Conservation (phyloP, 2,797 vertebrate species). For the Characodon lateralis region DNA sequence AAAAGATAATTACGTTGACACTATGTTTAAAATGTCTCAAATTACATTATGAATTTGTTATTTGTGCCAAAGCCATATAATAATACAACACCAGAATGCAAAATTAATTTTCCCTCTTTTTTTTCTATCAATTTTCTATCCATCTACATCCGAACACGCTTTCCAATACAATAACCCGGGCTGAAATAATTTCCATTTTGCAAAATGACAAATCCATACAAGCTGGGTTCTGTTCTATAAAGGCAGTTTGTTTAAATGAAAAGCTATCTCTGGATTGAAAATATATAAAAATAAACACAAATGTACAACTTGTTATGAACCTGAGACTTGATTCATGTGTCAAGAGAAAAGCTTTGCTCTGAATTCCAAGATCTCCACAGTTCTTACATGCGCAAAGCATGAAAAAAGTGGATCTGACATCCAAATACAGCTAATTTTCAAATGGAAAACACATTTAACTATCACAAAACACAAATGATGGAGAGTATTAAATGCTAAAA, state of each 20-base stretch:
- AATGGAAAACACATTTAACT: background rate
- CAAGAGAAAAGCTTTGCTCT: background rate
- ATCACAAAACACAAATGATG: background rate
- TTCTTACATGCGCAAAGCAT: background rate
- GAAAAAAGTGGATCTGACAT: background rate
- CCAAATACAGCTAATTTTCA: background rate
- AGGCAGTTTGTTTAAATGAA: conserved; percentile 37
- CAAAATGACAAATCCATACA: conserved; percentile 42
- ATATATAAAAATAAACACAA: conserved; percentile 36
- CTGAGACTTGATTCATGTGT: background rate
- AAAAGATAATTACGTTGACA: conserved; percentile 5
- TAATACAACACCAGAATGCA: conserved; percentile 11
- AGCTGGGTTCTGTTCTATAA: conserved; percentile 27
- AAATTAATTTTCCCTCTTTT: conserved; percentile 7
- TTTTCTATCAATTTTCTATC: background rate
- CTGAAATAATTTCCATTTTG: conserved; percentile 48
- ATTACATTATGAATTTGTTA: conserved; percentile 25
- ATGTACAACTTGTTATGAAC: background rate
- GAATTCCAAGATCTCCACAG: background rate
- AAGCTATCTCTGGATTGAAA: conserved; percentile 40
- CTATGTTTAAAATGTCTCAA: background rate
- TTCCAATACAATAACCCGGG: conserved; percentile 36
- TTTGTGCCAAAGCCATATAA: background rate
- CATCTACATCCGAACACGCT: conserved; percentile 30
- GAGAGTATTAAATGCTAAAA: background rate